Percentiles rank a stretch among this genome's conserved stretches.
These are phyloP conservation scores for Pogonomyrmex californicus DNA, from an alignment of 1,140 invertebrate species.

Conservation along the genomic window DNA sequence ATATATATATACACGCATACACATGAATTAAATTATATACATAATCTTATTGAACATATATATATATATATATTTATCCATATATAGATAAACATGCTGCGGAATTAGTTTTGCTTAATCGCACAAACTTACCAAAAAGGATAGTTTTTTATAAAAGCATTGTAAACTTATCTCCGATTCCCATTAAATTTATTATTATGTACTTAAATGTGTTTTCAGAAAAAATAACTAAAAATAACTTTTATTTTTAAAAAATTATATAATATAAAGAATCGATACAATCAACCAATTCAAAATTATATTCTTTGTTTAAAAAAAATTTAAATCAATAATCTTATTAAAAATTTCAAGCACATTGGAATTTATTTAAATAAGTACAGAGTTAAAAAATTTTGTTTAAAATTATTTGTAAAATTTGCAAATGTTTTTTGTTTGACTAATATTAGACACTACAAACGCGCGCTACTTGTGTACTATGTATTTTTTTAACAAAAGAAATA, in stretches of 20 bases:
- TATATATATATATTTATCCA: not conserved
- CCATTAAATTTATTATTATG: not conserved
- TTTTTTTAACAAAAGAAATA: no score
- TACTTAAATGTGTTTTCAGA: not conserved
- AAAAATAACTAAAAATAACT: not conserved
- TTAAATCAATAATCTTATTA: not conserved
- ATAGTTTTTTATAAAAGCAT: not conserved
- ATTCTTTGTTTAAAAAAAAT: not conserved
- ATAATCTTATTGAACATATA: no score
- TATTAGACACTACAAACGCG: no score
- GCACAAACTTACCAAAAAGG: not conserved
- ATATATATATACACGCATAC: no score
- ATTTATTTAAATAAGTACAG: not conserved
- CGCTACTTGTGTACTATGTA: no score
- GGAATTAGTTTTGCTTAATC: not conserved
- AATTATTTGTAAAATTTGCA: not conserved
- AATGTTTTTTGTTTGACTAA: not conserved
- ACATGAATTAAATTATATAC: no score
- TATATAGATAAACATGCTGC: not conserved
- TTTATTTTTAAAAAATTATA: not conserved
- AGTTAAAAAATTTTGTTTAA: not conserved
- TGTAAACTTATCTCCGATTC: not conserved
- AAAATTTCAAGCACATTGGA: not conserved
- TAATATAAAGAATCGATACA: not conserved
- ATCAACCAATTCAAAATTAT: not conserved